A percentile compares a stretch with the other conserved stretches of the same genome.
phyloP scores from a whole-genome alignment of 2,113 vertebrate species.

The Panthera tigris region DNA sequence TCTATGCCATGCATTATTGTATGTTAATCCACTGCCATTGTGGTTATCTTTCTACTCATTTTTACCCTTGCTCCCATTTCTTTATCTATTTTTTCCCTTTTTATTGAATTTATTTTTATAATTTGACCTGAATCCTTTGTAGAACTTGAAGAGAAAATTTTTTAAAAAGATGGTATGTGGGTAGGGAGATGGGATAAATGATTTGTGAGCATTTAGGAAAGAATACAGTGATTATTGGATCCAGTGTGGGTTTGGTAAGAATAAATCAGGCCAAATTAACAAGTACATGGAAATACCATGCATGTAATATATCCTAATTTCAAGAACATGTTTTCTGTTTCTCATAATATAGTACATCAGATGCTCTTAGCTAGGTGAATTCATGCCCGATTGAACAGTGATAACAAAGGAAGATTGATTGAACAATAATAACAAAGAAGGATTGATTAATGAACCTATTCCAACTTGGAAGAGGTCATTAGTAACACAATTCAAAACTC shows the following conservation, averaged over 20 bases:
- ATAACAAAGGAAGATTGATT: conserved; percentile 18
- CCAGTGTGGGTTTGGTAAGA: neutral
- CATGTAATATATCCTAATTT: neutral
- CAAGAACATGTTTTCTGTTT: conserved; percentile 16
- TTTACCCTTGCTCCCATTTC: neutral
- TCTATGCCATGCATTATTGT: neutral
- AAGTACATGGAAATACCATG: neutral
- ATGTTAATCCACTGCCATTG: neutral
- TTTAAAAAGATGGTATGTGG: neutral
- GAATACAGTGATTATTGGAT: neutral
- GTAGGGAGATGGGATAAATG: neutral
- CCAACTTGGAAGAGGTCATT: conserved; percentile 22
- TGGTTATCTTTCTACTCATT: neutral
- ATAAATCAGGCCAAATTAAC: neutral
- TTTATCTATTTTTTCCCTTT: neutral
- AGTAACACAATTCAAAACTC: conserved; percentile 30
- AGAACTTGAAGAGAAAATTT: neutral
- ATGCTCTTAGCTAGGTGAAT: neutral
- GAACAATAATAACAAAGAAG: conserved; percentile 8
- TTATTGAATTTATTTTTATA: conserved; percentile 32
- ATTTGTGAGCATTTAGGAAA: neutral
- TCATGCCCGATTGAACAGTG: neutral
- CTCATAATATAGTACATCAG: neutral
- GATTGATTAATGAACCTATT: conserved; percentile 31
- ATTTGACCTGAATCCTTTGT: neutral